A percentile compares a stretch with the other conserved stretches of the same genome.
phyloP scores from a whole-genome alignment of 2,797 vertebrate species.

The Myotis myotis region DNA sequence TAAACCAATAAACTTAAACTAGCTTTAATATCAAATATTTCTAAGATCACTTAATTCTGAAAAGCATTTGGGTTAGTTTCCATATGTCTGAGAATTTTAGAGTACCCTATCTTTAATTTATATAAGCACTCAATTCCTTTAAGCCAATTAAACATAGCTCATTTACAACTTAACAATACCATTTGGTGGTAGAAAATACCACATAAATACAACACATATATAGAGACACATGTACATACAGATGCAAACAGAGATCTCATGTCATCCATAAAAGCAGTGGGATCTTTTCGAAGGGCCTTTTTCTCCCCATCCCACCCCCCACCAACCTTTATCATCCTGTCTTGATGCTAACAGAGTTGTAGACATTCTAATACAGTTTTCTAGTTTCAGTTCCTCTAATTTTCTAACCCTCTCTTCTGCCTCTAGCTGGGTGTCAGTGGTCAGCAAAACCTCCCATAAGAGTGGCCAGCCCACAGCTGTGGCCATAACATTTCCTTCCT shows the following conservation, averaged over 20 bases:
- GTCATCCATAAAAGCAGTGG: background rate
- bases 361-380: background rate
- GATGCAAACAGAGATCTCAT: background rate
- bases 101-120: background rate
- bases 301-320: background rate
- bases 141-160: background rate
- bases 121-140: background rate
- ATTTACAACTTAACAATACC: background rate
- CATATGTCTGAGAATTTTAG: background rate
- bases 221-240: background rate
- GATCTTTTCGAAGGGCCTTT: background rate
- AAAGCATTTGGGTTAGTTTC: background rate
- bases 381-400: background rate
- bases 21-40: background rate
- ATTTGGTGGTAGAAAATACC: background rate
- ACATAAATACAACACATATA: background rate
- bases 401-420: background rate
- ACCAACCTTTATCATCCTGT: background rate
- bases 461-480: background rate
- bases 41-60: background rate
- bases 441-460: background rate
- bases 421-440: background rate
- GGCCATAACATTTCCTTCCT: background rate
- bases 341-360: background rate
- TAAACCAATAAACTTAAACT: background rate